Evolutionary conservation across 2,888 invertebrate species (phyloP).

Genomic region (Chloroclystis v-ata): DNA sequence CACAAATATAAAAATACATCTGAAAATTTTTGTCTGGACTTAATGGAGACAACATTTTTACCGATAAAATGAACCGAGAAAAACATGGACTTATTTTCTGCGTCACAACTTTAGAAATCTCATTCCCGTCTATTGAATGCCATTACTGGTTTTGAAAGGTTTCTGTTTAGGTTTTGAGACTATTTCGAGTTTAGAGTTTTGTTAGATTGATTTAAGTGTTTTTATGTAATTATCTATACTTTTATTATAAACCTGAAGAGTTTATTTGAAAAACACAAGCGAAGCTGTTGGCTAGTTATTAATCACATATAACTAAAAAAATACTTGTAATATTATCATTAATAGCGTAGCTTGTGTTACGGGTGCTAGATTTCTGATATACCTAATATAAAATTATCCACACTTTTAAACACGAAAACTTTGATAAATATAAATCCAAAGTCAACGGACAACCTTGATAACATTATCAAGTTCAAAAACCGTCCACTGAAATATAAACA

Average conservation of each 20-base stretch:
- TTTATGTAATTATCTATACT: too few relatives aligned
- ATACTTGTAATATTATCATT: too few relatives aligned
- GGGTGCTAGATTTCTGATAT: too few relatives aligned
- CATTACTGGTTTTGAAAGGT: constrained; percentile 9
- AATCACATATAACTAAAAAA: too few relatives aligned
- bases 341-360: too few relatives aligned
- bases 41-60: background rate
- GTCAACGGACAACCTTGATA: background rate
- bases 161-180: constrained; percentile 4
- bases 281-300: too few relatives aligned
- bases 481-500: background rate
- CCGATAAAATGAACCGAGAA: constrained; percentile 2
- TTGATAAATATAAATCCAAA: too few relatives aligned
- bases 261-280: too few relatives aligned
- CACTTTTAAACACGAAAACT: too few relatives aligned
- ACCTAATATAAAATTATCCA: too few relatives aligned
- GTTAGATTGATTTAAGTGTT: background rate
- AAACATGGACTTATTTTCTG: constrained; percentile 11
- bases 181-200: constrained; percentile 1
- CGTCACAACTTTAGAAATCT: constrained; percentile 6
- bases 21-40: background rate
- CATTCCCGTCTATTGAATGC: constrained; percentile 7
- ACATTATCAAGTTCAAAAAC: background rate
- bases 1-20: background rate
- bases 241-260: too few relatives aligned